These are phyloP conservation scores for Ciconia boyciana DNA, from an alignment of 2,113 vertebrate species.

Conservation along the genomic window DNA sequence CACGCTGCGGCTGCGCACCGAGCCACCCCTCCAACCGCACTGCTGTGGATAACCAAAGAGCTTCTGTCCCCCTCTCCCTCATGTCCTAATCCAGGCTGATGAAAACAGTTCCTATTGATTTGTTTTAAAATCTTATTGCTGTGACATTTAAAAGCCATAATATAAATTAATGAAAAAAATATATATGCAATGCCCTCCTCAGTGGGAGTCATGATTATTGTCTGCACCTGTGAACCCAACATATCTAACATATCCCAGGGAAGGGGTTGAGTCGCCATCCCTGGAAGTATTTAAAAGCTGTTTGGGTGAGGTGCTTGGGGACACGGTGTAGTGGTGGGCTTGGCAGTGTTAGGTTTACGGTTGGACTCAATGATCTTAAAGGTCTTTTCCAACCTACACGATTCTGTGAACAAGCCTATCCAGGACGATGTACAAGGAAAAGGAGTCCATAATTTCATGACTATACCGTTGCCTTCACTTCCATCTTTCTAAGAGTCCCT, in stretches of 20 bases:
- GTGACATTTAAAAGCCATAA: neutral
- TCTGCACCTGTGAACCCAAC: neutral
- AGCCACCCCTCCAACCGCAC: neutral
- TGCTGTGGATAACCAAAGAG: neutral
- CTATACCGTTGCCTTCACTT: neutral
- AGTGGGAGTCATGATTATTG: neutral
- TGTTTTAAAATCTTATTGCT: neutral
- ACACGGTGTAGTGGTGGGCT: no score
- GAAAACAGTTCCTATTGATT: neutral
- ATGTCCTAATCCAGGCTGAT: neutral
- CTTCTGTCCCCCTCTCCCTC: neutral
- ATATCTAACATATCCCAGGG: no score
- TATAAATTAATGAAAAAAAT: neutral
- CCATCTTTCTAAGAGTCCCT: neutral
- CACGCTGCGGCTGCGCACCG: neutral
- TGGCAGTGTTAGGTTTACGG: no score
- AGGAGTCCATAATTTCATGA: neutral
- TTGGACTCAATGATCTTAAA: no score
- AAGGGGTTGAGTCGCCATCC: no score
- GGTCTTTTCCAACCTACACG: no score
- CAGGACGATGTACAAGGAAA: neutral
- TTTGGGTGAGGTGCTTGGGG: no score
- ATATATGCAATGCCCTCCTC: neutral
- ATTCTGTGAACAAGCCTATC: no score
- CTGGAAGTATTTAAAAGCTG: no score